These are phyloP conservation scores for Netelia melanura DNA, from an alignment of 2,888 invertebrate species.

Conservation along the genomic window DNA sequence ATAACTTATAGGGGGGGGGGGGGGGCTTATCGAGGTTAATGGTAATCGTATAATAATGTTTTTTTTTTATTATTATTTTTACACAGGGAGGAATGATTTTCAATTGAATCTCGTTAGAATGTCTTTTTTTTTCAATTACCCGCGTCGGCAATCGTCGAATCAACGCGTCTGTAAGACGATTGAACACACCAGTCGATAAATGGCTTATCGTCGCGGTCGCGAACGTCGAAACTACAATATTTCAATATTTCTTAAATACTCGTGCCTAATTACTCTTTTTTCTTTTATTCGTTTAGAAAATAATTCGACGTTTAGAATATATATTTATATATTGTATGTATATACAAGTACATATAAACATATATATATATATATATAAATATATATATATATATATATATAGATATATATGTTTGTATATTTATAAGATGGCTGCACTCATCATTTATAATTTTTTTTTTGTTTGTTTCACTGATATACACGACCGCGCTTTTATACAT, in stretches of 20 bases:
- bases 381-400: slow-evolving; percentile 66
- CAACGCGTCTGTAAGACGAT: background rate
- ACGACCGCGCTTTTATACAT: slow-evolving; percentile 28
- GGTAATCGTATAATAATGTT: slow-evolving; percentile 56
- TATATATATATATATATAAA: slow-evolving; percentile 55
- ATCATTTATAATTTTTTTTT: slow-evolving; percentile 43
- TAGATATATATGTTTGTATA: slow-evolving; percentile 59
- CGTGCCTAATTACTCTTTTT: slow-evolving; percentile 36
- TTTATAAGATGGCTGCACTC: slow-evolving; percentile 64
- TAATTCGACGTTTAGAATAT: slow-evolving; percentile 68
- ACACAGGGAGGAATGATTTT: slow-evolving; percentile 66
- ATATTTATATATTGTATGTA: slow-evolving; percentile 38
- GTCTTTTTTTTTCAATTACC: slow-evolving; percentile 25
- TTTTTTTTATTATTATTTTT: slow-evolving; percentile 27
- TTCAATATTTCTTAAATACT: background rate
- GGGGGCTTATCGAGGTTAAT: slow-evolving; percentile 69
- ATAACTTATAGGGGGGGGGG: slow-evolving; percentile 57
- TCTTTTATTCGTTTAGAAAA: slow-evolving; percentile 60
- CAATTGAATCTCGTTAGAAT: slow-evolving; percentile 52
- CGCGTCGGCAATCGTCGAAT: slow-evolving; percentile 12
- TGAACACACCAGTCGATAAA: slow-evolving; percentile 19
- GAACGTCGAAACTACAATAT: background rate
- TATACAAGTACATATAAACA: slow-evolving; percentile 56
- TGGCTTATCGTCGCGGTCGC: slow-evolving; percentile 14
- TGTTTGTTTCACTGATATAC: slow-evolving; percentile 59